phyloP scores from a whole-genome alignment of 2,888 invertebrate species.

The Periphyllus acericola region DNA sequence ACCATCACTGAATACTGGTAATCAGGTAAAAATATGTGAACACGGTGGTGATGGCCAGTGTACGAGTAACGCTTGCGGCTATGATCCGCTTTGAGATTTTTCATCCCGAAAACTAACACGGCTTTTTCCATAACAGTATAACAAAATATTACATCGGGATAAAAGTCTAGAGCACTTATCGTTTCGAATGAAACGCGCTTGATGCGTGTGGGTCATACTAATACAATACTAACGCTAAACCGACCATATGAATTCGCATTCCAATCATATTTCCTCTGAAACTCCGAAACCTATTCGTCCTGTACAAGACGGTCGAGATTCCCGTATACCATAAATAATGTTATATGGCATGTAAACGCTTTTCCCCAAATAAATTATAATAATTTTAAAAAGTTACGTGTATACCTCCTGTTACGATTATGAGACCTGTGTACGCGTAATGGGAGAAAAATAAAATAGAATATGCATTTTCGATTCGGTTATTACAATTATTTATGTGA shows the following conservation, averaged over 20 bases:
- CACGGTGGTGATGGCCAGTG: conserved; percentile 44
- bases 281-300: too few species aligned
- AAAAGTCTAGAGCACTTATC: not conserved
- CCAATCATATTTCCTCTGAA: too few species aligned
- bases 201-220: not conserved
- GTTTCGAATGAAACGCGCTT: not conserved
- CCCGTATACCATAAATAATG: not conserved
- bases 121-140: not conserved
- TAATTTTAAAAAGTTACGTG: too few species aligned
- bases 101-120: conserved; percentile 24
- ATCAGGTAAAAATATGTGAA: conserved; percentile 57
- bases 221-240: not conserved
- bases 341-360: not conserved
- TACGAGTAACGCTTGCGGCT: conserved; percentile 32
- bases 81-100: conserved; percentile 43
- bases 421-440: too few species aligned
- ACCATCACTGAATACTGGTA: conserved; percentile 51
- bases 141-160: not conserved
- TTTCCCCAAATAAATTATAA: not conserved
- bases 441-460: too few species aligned
- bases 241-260: not conserved
- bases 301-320: not conserved
- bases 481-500: too few species aligned
- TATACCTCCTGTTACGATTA: too few species aligned
- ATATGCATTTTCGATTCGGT: too few species aligned